These are phyloP conservation scores for Buathra laborator DNA, from an alignment of 2,888 invertebrate species.

Conservation along the genomic window DNA sequence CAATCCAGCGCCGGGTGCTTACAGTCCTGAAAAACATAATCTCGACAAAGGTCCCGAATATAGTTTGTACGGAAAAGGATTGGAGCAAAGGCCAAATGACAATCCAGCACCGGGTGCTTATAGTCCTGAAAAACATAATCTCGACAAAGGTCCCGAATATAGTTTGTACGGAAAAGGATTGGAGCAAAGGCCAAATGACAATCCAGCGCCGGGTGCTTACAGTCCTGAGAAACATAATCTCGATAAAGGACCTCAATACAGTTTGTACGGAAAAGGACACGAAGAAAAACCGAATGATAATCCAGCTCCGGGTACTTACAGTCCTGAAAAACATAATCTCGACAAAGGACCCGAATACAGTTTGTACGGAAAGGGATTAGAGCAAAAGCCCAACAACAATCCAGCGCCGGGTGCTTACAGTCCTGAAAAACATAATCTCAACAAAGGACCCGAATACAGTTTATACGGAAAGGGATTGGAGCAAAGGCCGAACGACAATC, in stretches of 20 bases:
- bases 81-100: slow-evolving; percentile 18
- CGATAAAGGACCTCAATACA: slow-evolving; percentile 50
- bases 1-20: slow-evolving; percentile 46
- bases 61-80: slow-evolving; percentile 46
- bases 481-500: slow-evolving; percentile 22
- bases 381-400: slow-evolving; percentile 88
- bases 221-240: slow-evolving; percentile 54
- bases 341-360: slow-evolving; percentile 89
- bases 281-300: slow-evolving; percentile 17
- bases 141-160: slow-evolving; percentile 72
- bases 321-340: slow-evolving; percentile 80
- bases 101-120: slow-evolving; percentile 58
- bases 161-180: slow-evolving; percentile 74
- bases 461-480: slow-evolving; percentile 24
- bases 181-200: slow-evolving; percentile 70
- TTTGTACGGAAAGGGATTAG: slow-evolving; percentile 89
- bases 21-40: slow-evolving; percentile 44
- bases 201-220: slow-evolving; percentile 68
- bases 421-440: slow-evolving; percentile 86
- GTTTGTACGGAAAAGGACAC: slow-evolving; percentile 42
- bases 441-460: slow-evolving; percentile 75
- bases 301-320: slow-evolving; percentile 60
- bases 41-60: slow-evolving; percentile 32
- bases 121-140: slow-evolving; percentile 54
- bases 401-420: slow-evolving; percentile 88